Evolutionary conservation across 2,888 invertebrate genomes (phyloP), one percentile per base, ranked within the genome.

Genomic region (Plagodis dolabraria): DNA sequence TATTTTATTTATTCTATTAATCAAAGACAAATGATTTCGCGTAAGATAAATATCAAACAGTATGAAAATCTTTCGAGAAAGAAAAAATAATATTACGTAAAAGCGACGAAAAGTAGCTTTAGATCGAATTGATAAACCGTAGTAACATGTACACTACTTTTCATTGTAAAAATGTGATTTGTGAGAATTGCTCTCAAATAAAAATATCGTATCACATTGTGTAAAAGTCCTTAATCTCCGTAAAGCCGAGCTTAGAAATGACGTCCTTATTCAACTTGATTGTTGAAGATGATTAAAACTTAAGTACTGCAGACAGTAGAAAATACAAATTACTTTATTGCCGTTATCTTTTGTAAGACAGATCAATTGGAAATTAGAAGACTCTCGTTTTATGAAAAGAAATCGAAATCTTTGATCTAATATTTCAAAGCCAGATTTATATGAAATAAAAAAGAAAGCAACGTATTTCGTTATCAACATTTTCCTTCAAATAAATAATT

Each of bases 281-380:
- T 53, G 46, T 53, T 43, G 36, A 9, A 52, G 52, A 53, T 55
- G 49, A 58, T 63, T 58, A 55, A 57, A 49, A 53, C 47, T 61
- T 61, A 48, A 61, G 56, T 48, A 45, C 48, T 33, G 45, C 8
- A 53, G 52, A 47, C 50, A 54, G 47, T 8, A 38, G 38, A 48
- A 9, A 47, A 47, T 47, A 50, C 49, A 40, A 59, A 55, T 52
- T 52, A 55, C 60, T 47, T 54, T 49, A 62, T 54, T 58, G 58
- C 62, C 47, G 58, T 55, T 63, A 63, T 12, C 55, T 45, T 56
- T 59, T 56, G 50, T 62, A 40, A 56, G 40, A 46, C 42, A 58
- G 46, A 48, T 63, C 53, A 56, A 56, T 55, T 59, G 58, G 59
- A 59, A 59, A 59, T 58, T 63, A 46, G 46, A 44, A 11, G 43